phyloP scores from a whole-genome alignment of 2,113 vertebrate species.

The Quiscalus mexicanus region DNA sequence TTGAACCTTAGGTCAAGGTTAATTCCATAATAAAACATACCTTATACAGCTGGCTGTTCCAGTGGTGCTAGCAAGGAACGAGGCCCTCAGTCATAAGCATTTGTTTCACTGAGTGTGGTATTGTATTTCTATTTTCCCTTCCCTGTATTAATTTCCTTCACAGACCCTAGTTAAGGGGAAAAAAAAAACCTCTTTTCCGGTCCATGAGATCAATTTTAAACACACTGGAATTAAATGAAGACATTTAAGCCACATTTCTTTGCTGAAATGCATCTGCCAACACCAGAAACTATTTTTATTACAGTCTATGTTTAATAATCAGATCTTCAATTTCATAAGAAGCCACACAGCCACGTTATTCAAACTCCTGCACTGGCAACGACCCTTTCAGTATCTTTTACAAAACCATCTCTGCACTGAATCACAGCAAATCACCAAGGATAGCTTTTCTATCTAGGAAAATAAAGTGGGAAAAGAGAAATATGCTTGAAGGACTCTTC shows the following conservation, averaged over 20 bases:
- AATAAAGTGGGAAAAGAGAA: background rate
- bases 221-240: constrained; percentile 72
- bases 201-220: constrained; percentile 76
- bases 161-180: constrained; percentile 67
- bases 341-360: background rate
- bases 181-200: constrained; percentile 63
- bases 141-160: constrained; percentile 73
- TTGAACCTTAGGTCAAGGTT: constrained; percentile 82
- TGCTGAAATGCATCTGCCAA: constrained; percentile 21
- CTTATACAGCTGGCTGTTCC: constrained; percentile 69
- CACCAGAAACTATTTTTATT: constrained; percentile 56
- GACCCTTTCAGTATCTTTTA: background rate
- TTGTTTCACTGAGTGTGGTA: constrained; percentile 51
- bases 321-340: constrained; percentile 21
- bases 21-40: constrained; percentile 80
- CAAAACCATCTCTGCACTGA: background rate
- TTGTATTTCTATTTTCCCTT: constrained; percentile 73
- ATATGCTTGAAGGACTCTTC: background rate
- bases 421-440: background rate
- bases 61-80: constrained; percentile 25
- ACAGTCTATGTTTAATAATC: constrained; percentile 11
- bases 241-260: constrained; percentile 46
- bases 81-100: constrained; percentile 43
- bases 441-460: background rate
- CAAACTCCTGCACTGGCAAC: background rate